phyloP scores from a whole-genome alignment of 2,888 invertebrate species.

The Diaperis boleti region DNA sequence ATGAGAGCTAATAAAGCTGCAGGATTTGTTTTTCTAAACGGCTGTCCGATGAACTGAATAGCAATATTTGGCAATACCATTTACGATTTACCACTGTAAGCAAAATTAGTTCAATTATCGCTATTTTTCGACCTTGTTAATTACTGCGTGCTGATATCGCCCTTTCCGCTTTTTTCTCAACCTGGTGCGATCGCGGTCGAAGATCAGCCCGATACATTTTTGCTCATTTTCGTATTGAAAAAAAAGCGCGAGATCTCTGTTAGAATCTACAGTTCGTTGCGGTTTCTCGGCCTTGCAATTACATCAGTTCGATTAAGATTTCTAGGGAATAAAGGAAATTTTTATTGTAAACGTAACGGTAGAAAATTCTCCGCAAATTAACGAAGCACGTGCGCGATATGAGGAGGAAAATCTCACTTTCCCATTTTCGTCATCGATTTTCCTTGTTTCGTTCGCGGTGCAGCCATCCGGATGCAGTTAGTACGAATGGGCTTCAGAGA shows the following conservation, averaged over 20 bases:
- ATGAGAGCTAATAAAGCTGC: no score
- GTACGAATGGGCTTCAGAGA: neutral
- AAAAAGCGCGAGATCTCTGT: conserved; percentile 18
- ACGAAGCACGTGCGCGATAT: conserved; percentile 5
- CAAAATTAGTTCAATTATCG: no score
- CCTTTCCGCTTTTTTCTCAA: no score
- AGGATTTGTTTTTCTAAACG: no score
- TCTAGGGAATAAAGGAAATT: conserved; percentile 33
- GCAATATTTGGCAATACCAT: no score
- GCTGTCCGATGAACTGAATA: no score
- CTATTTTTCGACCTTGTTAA: no score
- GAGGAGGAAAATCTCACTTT: neutral
- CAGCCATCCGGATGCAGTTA: neutral
- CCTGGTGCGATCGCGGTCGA: neutral
- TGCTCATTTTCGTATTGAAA: conserved; percentile 1
- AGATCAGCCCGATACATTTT: neutral
- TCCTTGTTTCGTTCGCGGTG: neutral
- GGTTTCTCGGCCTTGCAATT: conserved; percentile 50
- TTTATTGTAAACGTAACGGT: conserved; percentile 27
- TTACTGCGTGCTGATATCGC: no score
- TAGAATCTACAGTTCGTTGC: conserved; percentile 50
- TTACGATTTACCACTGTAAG: no score
- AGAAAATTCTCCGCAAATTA: conserved; percentile 25
- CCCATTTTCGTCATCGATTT: neutral
- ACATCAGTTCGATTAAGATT: conserved; percentile 39